Conservation (phyloP, 2,113 vertebrate genomes). For the Oenanthe oenanthe region DNA sequence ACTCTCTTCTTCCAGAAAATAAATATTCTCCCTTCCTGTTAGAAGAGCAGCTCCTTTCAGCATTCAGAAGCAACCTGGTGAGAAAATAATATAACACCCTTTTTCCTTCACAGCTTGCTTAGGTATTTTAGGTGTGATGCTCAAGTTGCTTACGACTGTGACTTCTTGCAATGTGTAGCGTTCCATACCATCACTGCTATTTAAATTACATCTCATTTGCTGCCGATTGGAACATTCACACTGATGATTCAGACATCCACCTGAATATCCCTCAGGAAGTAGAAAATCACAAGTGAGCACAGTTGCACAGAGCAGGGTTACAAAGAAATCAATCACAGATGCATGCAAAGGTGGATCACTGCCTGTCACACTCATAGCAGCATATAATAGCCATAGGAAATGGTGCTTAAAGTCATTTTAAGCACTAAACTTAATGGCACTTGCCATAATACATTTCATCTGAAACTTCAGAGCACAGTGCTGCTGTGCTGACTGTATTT, state of each 20-base stretch:
- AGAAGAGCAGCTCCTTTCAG: not conserved
- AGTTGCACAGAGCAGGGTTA: not conserved
- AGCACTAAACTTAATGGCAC: not conserved
- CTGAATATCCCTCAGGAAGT: not conserved
- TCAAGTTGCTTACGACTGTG: not conserved
- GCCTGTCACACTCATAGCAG: not conserved
- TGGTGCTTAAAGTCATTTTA: not conserved
- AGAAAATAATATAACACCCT: constrained; percentile 22
- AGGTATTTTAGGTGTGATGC: not conserved
- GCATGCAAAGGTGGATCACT: not conserved
- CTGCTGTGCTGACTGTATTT: not conserved
- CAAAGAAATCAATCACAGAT: not conserved
- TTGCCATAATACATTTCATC: not conserved
- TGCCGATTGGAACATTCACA: not conserved
- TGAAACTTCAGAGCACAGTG: not conserved
- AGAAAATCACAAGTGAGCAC: not conserved
- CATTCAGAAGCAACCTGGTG: not conserved
- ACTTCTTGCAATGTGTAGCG: not conserved
- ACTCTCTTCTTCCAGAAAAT: not conserved
- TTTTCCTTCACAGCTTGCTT: constrained; percentile 36
- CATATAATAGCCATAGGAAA: not conserved
- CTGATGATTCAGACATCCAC: not conserved
- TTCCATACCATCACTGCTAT: not conserved
- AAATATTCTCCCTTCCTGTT: not conserved
- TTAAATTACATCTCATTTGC: constrained; percentile 6